Evolutionary conservation across 2,797 vertebrate genomes (phyloP).

Genomic region (Thalassophryne amazonica): DNA sequence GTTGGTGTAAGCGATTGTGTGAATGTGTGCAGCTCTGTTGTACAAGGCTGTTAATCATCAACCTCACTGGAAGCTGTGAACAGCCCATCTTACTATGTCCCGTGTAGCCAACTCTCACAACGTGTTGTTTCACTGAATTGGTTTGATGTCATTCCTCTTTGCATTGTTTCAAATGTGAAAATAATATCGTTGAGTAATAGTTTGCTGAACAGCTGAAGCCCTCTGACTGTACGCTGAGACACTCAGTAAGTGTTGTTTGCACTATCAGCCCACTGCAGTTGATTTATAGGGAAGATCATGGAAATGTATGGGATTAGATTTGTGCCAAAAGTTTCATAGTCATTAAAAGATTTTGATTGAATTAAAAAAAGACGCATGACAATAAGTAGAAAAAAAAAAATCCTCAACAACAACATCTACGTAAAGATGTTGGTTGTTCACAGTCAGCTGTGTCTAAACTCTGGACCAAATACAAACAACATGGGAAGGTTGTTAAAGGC

Average conservation of each 20-base stretch:
- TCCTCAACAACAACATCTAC: too few relatives aligned
- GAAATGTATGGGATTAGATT: too few relatives aligned
- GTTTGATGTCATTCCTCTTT: constrained; percentile 16
- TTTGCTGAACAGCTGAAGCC: constrained; percentile 5
- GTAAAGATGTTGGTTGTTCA: too few relatives aligned
- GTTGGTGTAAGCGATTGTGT: constrained; percentile 20
- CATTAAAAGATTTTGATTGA: too few relatives aligned
- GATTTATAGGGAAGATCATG: neutral
- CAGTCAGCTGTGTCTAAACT: too few relatives aligned
- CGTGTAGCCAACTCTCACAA: neutral
- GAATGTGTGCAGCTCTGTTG: constrained; percentile 4
- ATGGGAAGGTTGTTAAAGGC: too few relatives aligned
- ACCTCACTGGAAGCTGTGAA: constrained; percentile 5
- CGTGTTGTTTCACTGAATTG: constrained; percentile 3
- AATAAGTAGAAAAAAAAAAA: too few relatives aligned
- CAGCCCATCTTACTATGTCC: neutral
- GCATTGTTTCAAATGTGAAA: constrained; percentile 20
- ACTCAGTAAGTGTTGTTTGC: neutral
- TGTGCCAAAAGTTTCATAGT: too few relatives aligned
- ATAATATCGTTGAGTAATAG: constrained; percentile 24
- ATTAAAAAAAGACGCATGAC: too few relatives aligned
- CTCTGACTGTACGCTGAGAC: constrained; percentile 7
- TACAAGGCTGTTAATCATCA: constrained; percentile 47
- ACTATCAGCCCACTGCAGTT: constrained; percentile 1
- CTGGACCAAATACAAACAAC: too few relatives aligned